Evolutionary conservation across 2,888 invertebrate species (phyloP).

Genomic region (Nomada fucata): DNA sequence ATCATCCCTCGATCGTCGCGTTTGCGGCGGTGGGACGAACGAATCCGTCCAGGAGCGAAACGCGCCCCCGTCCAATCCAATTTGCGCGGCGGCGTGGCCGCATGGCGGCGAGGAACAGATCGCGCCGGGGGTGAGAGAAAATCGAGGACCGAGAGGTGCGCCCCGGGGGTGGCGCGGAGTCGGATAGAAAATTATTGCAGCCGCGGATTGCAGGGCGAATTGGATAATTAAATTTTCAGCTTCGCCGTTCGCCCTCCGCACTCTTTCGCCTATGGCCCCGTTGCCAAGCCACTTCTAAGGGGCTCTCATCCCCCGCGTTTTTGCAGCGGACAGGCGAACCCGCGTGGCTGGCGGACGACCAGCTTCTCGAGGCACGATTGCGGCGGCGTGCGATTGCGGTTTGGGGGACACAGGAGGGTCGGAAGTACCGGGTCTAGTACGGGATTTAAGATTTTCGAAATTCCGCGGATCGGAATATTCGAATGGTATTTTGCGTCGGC

Average conservation of each 20-base stretch:
- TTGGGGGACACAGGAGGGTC: background rate
- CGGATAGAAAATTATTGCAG: slow-evolving; percentile 74
- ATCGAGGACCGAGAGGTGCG: slow-evolving; percentile 44
- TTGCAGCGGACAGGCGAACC: background rate
- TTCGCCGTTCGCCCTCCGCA: slow-evolving; percentile 50
- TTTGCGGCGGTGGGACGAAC: slow-evolving; percentile 23
- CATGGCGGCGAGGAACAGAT: slow-evolving; percentile 18
- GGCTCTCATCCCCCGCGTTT: slow-evolving; percentile 45
- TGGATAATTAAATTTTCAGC: slow-evolving; percentile 77
- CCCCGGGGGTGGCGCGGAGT: slow-evolving; percentile 39
- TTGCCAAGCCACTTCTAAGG: slow-evolving; percentile 2
- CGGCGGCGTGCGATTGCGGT: background rate
- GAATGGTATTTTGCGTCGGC: no score
- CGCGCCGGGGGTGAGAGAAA: slow-evolving; percentile 37
- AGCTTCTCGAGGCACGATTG: background rate
- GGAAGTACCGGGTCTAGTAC: no score
- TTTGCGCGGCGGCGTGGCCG: slow-evolving; percentile 55
- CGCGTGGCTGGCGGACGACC: background rate
- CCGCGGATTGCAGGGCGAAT: slow-evolving; percentile 72
- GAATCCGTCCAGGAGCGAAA: slow-evolving; percentile 54
- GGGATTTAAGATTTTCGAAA: no score
- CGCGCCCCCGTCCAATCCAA: slow-evolving; percentile 62
- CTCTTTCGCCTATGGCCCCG: background rate
- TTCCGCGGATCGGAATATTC: no score
- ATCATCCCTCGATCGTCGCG: slow-evolving; percentile 35